Conservation (phyloP, 2,888 invertebrate species). For the Mythimna vitellina region DNA sequence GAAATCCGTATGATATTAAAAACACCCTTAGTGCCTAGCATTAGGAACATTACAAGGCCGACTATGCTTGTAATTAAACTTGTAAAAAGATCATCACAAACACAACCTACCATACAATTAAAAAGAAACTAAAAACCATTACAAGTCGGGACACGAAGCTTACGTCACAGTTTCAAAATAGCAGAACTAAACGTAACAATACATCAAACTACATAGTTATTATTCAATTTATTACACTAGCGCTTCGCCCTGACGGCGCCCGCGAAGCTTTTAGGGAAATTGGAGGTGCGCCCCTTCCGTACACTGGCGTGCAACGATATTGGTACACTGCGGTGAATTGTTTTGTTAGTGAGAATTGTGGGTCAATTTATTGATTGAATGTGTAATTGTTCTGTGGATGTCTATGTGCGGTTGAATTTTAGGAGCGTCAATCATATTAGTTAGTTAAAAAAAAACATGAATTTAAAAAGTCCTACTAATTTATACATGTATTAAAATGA, state of each 20-base stretch:
- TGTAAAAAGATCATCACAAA: not conserved
- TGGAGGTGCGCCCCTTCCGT: constrained; percentile 63
- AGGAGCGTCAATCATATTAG: no score
- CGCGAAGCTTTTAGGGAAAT: constrained; percentile 64
- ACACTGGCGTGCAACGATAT: constrained; percentile 45
- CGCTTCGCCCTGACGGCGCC: constrained; percentile 36
- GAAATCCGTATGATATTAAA: no score
- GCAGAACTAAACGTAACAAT: constrained; percentile 38
- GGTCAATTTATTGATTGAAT: constrained; percentile 32
- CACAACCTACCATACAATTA: not conserved
- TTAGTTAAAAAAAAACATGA: no score
- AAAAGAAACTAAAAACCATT: not conserved
- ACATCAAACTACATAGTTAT: constrained; percentile 58
- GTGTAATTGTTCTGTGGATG: not conserved
- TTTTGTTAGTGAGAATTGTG: constrained; percentile 18
- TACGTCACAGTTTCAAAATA: constrained; percentile 28
- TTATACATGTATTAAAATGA: no score
- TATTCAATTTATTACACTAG: constrained; percentile 63
- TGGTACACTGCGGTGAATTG: constrained; percentile 21
- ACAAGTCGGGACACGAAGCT: constrained; percentile 9
- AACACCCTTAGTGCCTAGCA: not conserved
- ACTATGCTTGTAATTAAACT: no score
- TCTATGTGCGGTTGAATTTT: not conserved
- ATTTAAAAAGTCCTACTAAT: no score
- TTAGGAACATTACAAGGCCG: no score